Evolutionary conservation across 2,888 invertebrate genomes (phyloP).

Genomic region (Sphecodes monilicornis): DNA sequence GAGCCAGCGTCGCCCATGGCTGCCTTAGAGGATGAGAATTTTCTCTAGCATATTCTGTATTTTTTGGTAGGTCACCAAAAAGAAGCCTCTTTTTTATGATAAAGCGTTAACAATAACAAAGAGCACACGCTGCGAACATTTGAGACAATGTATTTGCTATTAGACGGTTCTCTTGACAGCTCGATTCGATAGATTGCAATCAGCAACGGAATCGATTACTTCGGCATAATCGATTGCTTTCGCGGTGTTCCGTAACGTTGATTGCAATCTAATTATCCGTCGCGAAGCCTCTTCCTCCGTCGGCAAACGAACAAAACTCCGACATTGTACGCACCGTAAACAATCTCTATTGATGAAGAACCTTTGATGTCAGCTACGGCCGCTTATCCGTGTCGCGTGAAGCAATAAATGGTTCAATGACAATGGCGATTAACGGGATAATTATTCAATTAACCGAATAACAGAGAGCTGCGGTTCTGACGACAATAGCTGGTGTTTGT

Average conservation of each 20-base stretch:
- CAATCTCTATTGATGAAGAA: constrained; percentile 35
- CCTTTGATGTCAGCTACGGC: constrained; percentile 37
- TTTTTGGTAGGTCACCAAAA: no score
- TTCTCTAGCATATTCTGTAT: no score
- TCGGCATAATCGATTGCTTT: neutral
- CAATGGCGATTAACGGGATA: constrained; percentile 63
- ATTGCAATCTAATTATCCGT: neutral
- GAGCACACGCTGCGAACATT: no score
- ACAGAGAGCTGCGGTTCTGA: constrained; percentile 29
- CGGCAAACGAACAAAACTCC: constrained; percentile 14
- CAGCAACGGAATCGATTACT: neutral
- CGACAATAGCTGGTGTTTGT: constrained; percentile 40
- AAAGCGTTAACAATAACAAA: no score
- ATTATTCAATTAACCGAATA: constrained; percentile 61
- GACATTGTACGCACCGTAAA: neutral
- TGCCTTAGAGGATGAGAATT: no score
- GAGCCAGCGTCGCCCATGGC: no score
- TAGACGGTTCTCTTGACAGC: neutral
- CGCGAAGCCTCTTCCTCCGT: neutral
- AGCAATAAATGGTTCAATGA: constrained; percentile 49
- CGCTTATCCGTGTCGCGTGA: constrained; percentile 20
- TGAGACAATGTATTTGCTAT: neutral
- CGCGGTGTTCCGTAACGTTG: neutral
- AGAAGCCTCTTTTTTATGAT: no score
- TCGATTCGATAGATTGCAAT: no score